Conservation (phyloP, 2,113 vertebrate species). For the Pholis gunnellus region DNA sequence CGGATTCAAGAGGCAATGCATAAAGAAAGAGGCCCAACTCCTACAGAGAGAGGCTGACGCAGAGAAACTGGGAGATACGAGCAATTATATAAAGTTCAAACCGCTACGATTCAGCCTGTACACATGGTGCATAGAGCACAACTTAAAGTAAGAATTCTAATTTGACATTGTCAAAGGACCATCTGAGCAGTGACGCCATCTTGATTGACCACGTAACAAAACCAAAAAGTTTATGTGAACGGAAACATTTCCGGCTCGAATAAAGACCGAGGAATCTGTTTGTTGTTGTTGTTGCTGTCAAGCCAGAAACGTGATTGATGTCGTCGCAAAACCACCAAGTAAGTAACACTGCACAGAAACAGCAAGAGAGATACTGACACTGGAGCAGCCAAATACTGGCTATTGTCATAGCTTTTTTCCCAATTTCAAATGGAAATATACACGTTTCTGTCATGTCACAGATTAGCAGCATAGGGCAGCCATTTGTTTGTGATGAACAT, state of each 20-base stretch:
- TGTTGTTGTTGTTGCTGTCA: neutral
- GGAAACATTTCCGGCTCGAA: neutral
- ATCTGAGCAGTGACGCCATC: neutral
- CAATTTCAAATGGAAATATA: neutral
- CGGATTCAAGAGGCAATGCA: conserved; percentile 40
- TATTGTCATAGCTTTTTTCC: neutral
- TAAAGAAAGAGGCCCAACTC: conserved; percentile 28
- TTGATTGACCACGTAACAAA: neutral
- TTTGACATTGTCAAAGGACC: neutral
- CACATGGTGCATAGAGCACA: neutral
- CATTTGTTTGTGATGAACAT: neutral
- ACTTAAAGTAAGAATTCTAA: neutral
- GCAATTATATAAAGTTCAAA: conserved; percentile 13
- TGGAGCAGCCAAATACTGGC: neutral
- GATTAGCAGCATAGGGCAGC: neutral
- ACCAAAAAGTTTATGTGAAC: neutral
- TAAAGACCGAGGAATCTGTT: neutral
- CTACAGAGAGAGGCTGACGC: neutral
- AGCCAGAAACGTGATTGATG: neutral
- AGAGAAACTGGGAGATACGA: conserved; percentile 8
- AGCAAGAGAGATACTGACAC: neutral
- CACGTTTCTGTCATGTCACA: neutral
- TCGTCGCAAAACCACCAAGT: neutral
- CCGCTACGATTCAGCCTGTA: neutral
- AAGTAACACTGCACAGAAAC: neutral